These are phyloP conservation scores for Eristalis arbustorum DNA, from an alignment of 2,888 invertebrate species.

Conservation along the genomic window DNA sequence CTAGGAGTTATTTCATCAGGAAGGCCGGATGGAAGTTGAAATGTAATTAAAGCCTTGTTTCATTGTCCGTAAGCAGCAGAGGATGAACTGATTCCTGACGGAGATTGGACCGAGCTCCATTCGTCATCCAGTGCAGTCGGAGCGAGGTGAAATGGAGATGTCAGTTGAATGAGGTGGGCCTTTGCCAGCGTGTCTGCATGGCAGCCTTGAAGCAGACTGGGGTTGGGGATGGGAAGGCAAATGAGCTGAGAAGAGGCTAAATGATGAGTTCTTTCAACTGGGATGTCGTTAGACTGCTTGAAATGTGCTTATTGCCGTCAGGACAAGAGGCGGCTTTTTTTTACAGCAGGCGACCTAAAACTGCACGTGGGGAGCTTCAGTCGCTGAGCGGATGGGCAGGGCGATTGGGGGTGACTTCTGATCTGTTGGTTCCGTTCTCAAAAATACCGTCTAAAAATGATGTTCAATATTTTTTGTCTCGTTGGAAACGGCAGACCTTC, in stretches of 20 bases:
- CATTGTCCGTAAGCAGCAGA: neutral
- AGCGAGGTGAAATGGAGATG: neutral
- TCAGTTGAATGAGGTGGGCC: neutral
- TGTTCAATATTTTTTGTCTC: too few relatives aligned
- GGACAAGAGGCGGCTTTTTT: too few relatives aligned
- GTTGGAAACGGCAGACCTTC: too few relatives aligned
- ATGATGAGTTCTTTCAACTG: neutral
- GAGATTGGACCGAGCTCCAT: neutral
- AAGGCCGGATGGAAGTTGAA: conserved; percentile 37
- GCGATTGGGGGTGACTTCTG: too few relatives aligned
- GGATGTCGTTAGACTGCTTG: too few relatives aligned
- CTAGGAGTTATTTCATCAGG: conserved; percentile 59
- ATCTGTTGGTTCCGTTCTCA: too few relatives aligned
- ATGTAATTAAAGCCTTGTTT: conserved; percentile 44
- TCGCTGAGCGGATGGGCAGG: too few relatives aligned
- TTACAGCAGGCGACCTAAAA: too few relatives aligned
- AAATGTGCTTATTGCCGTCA: too few relatives aligned
- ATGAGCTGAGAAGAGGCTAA: neutral
- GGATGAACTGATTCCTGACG: neutral
- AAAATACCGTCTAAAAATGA: too few relatives aligned
- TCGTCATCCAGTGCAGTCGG: neutral
- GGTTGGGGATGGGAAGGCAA: neutral
- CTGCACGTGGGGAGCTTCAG: too few relatives aligned
- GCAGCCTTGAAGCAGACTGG: neutral
- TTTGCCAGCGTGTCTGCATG: neutral